These are phyloP conservation scores for Pionites leucogaster DNA, from an alignment of 2,113 vertebrate species.

Conservation along the genomic window DNA sequence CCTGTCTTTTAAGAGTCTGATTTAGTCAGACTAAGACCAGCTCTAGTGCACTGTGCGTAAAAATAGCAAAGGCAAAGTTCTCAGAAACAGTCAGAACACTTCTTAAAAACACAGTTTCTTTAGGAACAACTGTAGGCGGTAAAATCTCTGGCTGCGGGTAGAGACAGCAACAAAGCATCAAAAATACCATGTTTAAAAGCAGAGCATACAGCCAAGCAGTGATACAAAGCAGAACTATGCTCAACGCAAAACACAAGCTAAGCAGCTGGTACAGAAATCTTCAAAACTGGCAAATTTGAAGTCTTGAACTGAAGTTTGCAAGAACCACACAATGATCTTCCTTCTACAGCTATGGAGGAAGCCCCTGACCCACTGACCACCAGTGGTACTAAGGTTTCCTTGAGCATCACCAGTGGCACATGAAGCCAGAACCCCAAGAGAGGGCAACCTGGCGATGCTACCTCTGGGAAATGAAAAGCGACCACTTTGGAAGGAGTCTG, in stretches of 20 bases:
- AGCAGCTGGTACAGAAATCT: neutral
- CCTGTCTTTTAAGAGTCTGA: neutral
- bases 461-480: rapidly evolving
- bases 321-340: neutral
- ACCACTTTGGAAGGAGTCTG: rapidly evolving
- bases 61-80: neutral
- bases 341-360: neutral
- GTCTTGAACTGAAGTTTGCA: neutral
- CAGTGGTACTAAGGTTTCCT: rapidly evolving
- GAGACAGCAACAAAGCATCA: constrained; percentile 2
- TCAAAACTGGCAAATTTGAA: neutral
- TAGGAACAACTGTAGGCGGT: constrained; percentile 19
- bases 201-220: neutral
- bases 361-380: neutral
- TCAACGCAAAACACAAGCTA: neutral
- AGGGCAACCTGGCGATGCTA: neutral
- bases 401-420: rapidly evolving
- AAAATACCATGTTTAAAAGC: neutral
- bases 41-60: neutral
- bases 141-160: neutral
- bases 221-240: neutral
- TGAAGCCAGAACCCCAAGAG: neutral
- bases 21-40: neutral
- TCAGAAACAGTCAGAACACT: neutral
- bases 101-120: neutral